Base-by-base conservation (phyloP, 2,113 vertebrate genomes). In the Oreotrochilus melanogaster region DNA sequence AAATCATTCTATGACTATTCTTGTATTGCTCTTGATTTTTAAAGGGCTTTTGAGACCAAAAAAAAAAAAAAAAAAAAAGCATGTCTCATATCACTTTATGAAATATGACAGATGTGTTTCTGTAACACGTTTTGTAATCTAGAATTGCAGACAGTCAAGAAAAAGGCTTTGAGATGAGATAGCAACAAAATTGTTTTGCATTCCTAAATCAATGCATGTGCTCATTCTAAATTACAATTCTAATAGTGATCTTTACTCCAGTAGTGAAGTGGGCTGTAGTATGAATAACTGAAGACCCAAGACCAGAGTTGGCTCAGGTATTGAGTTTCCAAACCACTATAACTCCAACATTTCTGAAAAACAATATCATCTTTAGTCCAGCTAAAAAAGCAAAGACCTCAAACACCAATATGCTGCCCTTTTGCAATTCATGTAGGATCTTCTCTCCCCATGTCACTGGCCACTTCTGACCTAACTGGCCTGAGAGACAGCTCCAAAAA, bases 91-190 rank as follows among this genome's bases (percentile, higher is more conserved):
- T 95, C 88, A 73, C 10, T 0, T 31, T 42, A 18, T 1, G 14
- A 42, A 90, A 58, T 23, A n/a, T 0, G 3, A 70, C 60, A 83
- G 70, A 62, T 67, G 50, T 6, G 28, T 62, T 93, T 51, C 91
- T 93, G 64, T 35, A 89, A 82, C 0, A 14, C 39, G 53, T 88
- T 92, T 73, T 25, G 66, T 4, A 11, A 69, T 66, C 53, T 3
- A 3, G 54, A 76, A 66, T 19, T 17, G 64, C 71, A 81, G 81
- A 23, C 12, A 0, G 67, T 39, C 62, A 54, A 58, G 67, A 90
- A 50, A 43, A 86, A 61, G 18, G 25, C 47, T 88, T 78, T 39
- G 88, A 66, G 86, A 90, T 92, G 90, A 94, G 91, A 60, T 13
- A 93, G 69, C 5, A 74, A 86, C 33, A 70, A 75, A 93, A 93